phyloP scores from a whole-genome alignment of 2,888 invertebrate genomes.

The Keiferia lycopersicella region DNA sequence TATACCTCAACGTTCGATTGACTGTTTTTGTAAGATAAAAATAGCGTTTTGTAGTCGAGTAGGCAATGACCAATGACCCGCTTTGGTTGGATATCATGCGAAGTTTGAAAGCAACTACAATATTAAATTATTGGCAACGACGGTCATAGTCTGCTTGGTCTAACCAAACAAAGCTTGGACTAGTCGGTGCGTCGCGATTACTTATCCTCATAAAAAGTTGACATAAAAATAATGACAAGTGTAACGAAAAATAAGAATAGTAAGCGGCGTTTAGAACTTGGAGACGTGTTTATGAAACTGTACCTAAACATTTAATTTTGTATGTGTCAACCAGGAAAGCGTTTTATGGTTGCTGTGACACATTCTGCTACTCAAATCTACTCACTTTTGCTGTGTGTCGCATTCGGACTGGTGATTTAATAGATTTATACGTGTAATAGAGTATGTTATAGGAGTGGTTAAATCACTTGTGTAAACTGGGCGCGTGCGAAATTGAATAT shows the following conservation, averaged over 20 bases:
- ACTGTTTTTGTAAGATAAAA: slow-evolving; percentile 60
- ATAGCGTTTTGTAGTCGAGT: slow-evolving; percentile 26
- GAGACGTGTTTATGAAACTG: no score
- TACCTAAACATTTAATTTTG: no score
- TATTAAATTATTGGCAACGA: neutral
- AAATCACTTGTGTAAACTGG: no score
- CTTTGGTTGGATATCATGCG: neutral
- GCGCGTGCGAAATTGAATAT: no score
- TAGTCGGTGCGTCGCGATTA: neutral
- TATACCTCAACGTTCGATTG: slow-evolving; percentile 66
- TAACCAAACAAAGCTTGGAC: neutral
- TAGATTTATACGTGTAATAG: no score
- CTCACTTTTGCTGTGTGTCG: no score
- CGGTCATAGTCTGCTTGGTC: neutral
- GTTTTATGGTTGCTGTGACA: no score
- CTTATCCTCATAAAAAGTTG: neutral
- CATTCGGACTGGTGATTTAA: no score
- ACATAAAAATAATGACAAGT: neutral
- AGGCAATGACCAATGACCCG: neutral
- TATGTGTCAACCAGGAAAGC: no score
- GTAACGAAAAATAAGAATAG: neutral
- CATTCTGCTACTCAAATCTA: no score
- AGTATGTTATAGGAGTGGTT: no score
- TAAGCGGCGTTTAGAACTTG: neutral
- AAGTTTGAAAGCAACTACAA: neutral